These are phyloP conservation scores for Trachelus tabidus DNA, from an alignment of 2,888 invertebrate genomes.

Conservation along the genomic window DNA sequence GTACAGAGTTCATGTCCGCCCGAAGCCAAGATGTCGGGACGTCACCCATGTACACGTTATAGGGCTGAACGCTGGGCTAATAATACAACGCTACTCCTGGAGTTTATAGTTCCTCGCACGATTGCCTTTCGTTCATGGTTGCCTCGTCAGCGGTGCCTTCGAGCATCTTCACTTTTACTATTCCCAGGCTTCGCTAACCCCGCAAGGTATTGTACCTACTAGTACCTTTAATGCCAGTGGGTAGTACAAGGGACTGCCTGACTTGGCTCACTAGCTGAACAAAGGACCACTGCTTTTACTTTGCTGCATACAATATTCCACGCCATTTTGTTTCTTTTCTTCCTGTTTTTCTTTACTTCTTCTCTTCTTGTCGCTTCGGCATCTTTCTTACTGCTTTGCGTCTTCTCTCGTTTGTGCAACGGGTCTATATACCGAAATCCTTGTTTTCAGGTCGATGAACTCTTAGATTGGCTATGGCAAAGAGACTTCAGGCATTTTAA, in stretches of 20 bases:
- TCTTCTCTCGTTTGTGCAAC: no score
- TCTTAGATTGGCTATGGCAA: no score
- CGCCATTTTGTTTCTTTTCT: no score
- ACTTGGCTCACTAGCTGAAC: conserved; percentile 2
- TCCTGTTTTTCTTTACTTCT: no score
- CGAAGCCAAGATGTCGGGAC: conserved; percentile 36
- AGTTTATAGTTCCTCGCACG: conserved; percentile 32
- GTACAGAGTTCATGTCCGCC: conserved; percentile 41
- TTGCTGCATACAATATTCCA: background rate
- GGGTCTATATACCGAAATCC: no score
- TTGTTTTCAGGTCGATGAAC: no score
- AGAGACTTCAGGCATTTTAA: no score
- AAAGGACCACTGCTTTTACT: conserved; percentile 3
- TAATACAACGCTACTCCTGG: conserved; percentile 25
- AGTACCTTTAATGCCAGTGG: no score
- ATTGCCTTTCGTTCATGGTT: conserved; percentile 10
- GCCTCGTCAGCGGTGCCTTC: conserved; percentile 4
- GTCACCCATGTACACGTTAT: conserved; percentile 37
- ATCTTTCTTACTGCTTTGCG: background rate
- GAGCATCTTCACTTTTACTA: conserved; percentile 4
- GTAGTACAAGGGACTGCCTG: no score
- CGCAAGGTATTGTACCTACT: background rate
- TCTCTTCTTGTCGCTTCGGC: background rate
- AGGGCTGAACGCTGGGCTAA: background rate
- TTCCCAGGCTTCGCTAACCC: conserved; percentile 3